These are phyloP conservation scores for Erpornis zantholeuca DNA, from an alignment of 2,113 vertebrate species.

Conservation along the genomic window DNA sequence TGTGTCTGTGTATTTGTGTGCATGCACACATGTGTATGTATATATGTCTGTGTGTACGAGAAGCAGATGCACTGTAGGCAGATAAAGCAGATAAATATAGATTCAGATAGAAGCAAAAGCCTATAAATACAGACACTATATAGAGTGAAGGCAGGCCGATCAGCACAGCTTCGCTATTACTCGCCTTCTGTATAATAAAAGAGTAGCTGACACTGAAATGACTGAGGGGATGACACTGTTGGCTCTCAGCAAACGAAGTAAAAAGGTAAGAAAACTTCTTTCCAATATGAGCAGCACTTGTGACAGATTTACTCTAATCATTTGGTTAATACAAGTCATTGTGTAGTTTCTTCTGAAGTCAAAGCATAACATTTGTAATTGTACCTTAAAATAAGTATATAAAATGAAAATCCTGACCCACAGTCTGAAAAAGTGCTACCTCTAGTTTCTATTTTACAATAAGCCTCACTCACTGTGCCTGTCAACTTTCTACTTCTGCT, in stretches of 20 bases:
- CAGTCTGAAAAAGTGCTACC: background rate
- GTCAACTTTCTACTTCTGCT: background rate
- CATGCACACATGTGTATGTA: conserved; percentile 40
- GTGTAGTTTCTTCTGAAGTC: background rate
- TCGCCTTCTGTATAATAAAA: conserved; percentile 66
- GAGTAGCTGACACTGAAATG: conserved; percentile 71
- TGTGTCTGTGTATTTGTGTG: conserved; percentile 19
- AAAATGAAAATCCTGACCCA: background rate
- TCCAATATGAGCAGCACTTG: conserved; percentile 47
- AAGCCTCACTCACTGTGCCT: background rate
- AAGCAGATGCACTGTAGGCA: conserved; percentile 83
- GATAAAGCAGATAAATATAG: conserved; percentile 82
- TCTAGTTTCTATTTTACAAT: background rate
- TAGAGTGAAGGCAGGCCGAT: conserved; percentile 66
- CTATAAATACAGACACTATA: conserved; percentile 77
- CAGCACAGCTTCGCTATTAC: conserved; percentile 71
- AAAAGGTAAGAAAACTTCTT: conserved; percentile 75
- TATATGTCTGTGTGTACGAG: conserved; percentile 76
- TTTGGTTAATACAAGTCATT: conserved; percentile 43
- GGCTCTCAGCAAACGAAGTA: conserved; percentile 45
- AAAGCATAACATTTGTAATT: background rate
- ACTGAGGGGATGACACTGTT: conserved; percentile 66
- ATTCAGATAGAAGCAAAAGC: conserved; percentile 77
- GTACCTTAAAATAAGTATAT: conserved; percentile 12
- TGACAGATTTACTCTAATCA: conserved; percentile 22